Evolutionary conservation across 2,113 vertebrate species (phyloP).

Genomic region (Amphiprion ocellaris): DNA sequence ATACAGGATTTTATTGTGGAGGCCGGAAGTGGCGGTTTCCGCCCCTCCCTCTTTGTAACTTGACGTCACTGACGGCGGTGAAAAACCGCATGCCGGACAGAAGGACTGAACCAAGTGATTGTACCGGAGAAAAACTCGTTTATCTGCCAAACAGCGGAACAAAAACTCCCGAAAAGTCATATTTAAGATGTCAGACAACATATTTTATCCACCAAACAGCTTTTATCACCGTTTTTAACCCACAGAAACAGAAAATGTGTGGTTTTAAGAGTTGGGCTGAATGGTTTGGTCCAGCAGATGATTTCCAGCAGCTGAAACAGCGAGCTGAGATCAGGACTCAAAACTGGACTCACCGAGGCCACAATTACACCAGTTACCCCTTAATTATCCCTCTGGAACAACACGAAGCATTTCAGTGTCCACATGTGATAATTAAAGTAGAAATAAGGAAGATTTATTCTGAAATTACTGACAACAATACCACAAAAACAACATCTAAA

Average conservation of each 20-base stretch:
- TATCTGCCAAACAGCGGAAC: fast-evolving
- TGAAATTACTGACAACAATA: too few relatives aligned
- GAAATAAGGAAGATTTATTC: too few relatives aligned
- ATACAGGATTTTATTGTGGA: slow-evolving; percentile 51
- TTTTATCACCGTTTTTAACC: fast-evolving
- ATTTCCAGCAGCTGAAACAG: slow-evolving; percentile 64
- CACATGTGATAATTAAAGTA: too few relatives aligned
- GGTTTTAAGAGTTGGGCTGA: background rate
- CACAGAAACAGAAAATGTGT: fast-evolving
- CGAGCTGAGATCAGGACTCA: background rate
- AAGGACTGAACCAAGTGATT: slow-evolving; percentile 71
- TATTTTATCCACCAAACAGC: fast-evolving
- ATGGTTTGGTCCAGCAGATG: slow-evolving; percentile 73
- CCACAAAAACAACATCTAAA: too few relatives aligned
- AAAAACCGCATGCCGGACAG: slow-evolving; percentile 66
- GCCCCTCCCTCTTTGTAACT: background rate
- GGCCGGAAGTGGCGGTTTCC: background rate
- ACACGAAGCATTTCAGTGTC: too few relatives aligned
- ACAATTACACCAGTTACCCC: too few relatives aligned
- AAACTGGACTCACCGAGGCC: too few relatives aligned
- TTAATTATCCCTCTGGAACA: too few relatives aligned
- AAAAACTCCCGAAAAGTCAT: fast-evolving
- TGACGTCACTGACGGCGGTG: slow-evolving; percentile 14
- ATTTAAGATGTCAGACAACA: background rate
- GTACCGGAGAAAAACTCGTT: fast-evolving